Evolutionary conservation across 2,113 vertebrate genomes (phyloP).

Genomic region (Pelecanus crispus): DNA sequence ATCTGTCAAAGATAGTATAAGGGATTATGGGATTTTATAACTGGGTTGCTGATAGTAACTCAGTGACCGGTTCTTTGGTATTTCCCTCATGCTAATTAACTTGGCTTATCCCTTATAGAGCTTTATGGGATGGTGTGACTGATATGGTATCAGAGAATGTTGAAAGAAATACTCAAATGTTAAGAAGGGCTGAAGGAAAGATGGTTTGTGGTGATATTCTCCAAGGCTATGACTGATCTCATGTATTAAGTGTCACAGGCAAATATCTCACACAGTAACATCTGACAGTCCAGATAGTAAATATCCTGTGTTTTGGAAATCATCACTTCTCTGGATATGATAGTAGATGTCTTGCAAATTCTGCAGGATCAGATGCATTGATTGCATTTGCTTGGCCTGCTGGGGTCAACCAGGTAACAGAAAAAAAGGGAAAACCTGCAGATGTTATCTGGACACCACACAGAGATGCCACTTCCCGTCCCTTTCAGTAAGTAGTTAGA

Average conservation of each 20-base stretch:
- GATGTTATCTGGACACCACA: not conserved
- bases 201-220: not conserved
- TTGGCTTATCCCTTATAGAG: not conserved
- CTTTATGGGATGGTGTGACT: not conserved
- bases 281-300: not conserved
- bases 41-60: not conserved
- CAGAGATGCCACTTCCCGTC: not conserved
- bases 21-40: not conserved
- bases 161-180: not conserved
- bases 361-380: not conserved
- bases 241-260: not conserved
- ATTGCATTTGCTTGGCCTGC: not conserved
- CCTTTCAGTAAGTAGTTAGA: not conserved
- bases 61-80: not conserved
- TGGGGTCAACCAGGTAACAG: not conserved
- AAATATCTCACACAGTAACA: not conserved
- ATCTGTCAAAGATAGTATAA: not conserved
- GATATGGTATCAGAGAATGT: rapidly evolving
- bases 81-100: not conserved
- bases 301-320: not conserved
- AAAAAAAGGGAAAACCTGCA: not conserved
- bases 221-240: not conserved
- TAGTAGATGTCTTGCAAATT: not conserved
- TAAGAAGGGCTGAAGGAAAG: not conserved
- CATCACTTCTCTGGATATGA: rapidly evolving